Evolutionary conservation across 2,113 vertebrate genomes (phyloP).

Genomic region (Rousettus leschenaultii): DNA sequence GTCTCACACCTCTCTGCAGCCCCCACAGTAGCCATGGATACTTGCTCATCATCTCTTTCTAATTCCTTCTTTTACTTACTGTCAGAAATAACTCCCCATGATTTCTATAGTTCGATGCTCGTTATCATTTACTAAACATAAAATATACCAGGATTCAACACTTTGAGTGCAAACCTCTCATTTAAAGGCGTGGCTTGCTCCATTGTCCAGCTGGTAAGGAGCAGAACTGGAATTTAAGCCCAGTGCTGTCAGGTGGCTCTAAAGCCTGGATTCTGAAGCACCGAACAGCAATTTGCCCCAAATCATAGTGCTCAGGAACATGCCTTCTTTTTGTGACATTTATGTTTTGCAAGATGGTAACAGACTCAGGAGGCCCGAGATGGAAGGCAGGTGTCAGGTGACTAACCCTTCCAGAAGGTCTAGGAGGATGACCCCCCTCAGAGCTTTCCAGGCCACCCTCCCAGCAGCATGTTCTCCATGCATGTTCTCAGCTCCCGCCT

Average conservation of each 20-base stretch:
- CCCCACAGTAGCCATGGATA: background rate
- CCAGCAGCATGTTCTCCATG: rapidly evolving
- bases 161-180: background rate
- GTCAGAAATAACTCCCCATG: background rate
- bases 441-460: too few species aligned
- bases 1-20: background rate
- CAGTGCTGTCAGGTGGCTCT: background rate
- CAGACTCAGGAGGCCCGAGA: background rate
- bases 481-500: background rate
- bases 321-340: background rate
- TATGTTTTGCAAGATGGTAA: background rate
- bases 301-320: background rate
- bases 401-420: background rate
- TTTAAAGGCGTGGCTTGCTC: background rate
- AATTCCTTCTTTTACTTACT: background rate
- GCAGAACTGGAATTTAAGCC: background rate
- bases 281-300: background rate
- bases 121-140: background rate
- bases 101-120: background rate
- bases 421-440: too few species aligned
- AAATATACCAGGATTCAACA: rapidly evolving
- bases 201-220: too few species aligned
- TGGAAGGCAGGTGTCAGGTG: background rate
- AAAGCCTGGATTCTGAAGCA: background rate
- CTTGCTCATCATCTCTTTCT: background rate